These are phyloP conservation scores for Drosophila ambigua DNA, from an alignment of 1,140 invertebrate species.

Conservation along the genomic window DNA sequence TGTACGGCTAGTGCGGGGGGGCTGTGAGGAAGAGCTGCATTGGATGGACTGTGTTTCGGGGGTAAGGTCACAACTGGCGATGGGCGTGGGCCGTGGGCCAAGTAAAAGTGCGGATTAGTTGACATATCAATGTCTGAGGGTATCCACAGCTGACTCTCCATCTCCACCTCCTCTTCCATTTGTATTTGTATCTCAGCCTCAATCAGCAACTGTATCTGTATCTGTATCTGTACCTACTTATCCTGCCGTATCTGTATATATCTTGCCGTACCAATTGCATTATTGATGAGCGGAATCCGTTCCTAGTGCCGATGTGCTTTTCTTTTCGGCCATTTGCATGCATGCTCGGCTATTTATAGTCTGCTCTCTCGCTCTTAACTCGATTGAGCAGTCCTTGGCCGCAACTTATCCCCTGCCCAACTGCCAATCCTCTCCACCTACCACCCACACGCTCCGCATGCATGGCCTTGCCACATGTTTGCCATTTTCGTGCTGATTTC, in stretches of 20 bases:
- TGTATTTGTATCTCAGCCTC: conserved; percentile 15
- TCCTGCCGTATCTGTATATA: conserved; percentile 24
- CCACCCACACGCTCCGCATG: conserved; percentile 7
- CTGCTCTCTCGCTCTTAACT: conserved; percentile 11
- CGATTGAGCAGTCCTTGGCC: conserved; percentile 47
- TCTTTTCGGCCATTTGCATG: conserved; percentile 52
- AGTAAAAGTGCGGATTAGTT: conserved; percentile 69
- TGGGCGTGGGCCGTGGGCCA: too few relatives aligned
- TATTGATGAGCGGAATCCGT: conserved; percentile 60
- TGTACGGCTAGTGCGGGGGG: background rate
- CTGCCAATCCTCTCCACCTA: background rate
- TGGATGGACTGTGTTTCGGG: too few relatives aligned
- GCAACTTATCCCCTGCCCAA: background rate
- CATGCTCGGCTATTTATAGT: conserved; percentile 58
- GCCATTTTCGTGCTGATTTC: conserved; percentile 48
- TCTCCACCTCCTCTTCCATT: conserved; percentile 6
- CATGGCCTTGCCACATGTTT: conserved; percentile 48
- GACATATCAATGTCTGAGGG: conserved; percentile 47
- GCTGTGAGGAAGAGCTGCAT: background rate
- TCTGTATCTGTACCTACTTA: conserved; percentile 18
- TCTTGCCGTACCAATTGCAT: conserved; percentile 49
- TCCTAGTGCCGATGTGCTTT: conserved; percentile 31
- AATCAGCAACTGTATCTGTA: conserved; percentile 15
- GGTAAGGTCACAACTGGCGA: too few relatives aligned
- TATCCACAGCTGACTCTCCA: conserved; percentile 6